Evolutionary conservation across 1,140 invertebrate genomes (phyloP), one percentile per base, ranked within the genome.

Genomic region (Polyergus mexicanus): DNA sequence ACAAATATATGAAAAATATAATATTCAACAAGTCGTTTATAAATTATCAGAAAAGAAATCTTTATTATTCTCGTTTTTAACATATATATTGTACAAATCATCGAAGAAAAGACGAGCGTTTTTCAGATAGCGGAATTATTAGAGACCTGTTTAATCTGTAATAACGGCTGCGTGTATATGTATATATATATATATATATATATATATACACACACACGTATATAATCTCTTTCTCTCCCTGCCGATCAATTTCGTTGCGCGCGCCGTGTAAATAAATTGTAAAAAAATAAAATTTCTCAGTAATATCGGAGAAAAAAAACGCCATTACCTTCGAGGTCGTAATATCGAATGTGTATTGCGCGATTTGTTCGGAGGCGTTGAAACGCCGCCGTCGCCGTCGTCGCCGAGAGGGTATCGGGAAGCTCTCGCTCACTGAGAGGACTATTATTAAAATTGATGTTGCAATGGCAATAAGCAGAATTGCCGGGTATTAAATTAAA

Each of bases 401-500:
- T 44, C 41, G 41, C 63, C 78, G 72, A 69, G 44, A 86, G 78
- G 78, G 88, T 84, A 88, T 85, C 80, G 88, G 75, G 58, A 89
- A 88, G 87, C 86, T 90, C 89, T 92, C 89, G 83, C 63, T 83
- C 78, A 85, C 89, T 85, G 63, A 87, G 81, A 92, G 86, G 89
- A 60, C 90, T 91, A 92, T 93, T 92, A 93, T 93, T 92, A 93
- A 92, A 91, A 93, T 93, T 92, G 90, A 93, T 93, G 90, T 91
- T 92, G 89, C 91, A 93, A 92, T 91, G 89, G 90, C 90, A 92
- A 94, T 93, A 92, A 93, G 90, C 87, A 85, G 89, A 92, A 93
- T 94, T 92, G 91, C 90, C 75, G 90, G 90, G 92, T 92, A 93
- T 93, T 93, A 93, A 92, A 94, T 94, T 93, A 90, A 92, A 94